phyloP scores from a whole-genome alignment of 2,113 vertebrate genomes.

The Empidonax traillii region DNA sequence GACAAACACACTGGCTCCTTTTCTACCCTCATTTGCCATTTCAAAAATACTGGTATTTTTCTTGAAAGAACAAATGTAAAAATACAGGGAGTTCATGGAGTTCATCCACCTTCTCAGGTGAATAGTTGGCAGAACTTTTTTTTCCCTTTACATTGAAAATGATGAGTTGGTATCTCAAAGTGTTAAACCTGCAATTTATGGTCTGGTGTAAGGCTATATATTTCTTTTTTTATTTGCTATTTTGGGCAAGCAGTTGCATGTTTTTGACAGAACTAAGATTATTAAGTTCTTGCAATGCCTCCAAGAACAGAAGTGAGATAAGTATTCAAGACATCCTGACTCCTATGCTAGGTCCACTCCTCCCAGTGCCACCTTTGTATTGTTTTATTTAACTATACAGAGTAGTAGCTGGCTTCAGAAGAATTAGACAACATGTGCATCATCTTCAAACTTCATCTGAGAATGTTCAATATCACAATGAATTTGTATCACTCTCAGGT shows the following conservation, averaged over 20 bases:
- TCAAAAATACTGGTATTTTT: neutral
- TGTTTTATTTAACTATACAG: neutral
- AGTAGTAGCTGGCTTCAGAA: neutral
- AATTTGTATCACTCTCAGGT: neutral
- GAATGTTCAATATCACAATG: neutral
- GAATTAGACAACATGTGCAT: neutral
- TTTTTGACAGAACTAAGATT: neutral
- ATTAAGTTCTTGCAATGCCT: neutral
- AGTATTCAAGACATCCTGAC: neutral
- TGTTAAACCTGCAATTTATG: neutral
- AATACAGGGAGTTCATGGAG: neutral
- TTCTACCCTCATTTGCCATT: neutral
- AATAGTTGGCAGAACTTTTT: neutral
- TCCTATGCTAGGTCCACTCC: neutral
- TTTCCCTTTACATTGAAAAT: neutral
- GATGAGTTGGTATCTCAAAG: neutral
- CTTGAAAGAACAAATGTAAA: neutral
- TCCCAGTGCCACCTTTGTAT: accelerated
- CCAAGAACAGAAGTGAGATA: neutral
- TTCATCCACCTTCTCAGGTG: neutral
- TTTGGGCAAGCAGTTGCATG: neutral
- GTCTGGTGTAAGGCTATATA: neutral
- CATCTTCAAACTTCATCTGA: neutral
- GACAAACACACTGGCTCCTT: neutral
- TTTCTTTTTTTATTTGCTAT: neutral